These are phyloP conservation scores for Thalpophila matura DNA, from an alignment of 2,888 invertebrate species.

Conservation along the genomic window DNA sequence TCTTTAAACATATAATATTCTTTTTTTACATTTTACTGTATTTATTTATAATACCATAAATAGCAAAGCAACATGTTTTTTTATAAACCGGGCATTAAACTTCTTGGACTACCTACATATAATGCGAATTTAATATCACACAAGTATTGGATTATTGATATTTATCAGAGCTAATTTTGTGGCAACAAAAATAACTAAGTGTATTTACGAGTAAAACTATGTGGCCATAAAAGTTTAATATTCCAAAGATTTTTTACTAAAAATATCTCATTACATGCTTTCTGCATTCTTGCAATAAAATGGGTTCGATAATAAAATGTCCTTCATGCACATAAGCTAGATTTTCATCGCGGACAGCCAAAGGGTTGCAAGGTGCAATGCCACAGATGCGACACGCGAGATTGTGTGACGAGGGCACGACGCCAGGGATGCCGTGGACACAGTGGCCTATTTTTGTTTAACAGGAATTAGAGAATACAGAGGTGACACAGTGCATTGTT, in stretches of 20 bases:
- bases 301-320: conserved; percentile 29
- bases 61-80: too few species aligned
- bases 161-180: conserved; percentile 10
- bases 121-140: background rate
- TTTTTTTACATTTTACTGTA: too few species aligned
- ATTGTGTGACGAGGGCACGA: conserved; percentile 14
- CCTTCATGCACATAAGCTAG: conserved; percentile 20
- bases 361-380: conserved; percentile 22
- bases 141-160: background rate
- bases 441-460: conserved; percentile 32
- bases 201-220: background rate
- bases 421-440: background rate
- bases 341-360: conserved; percentile 42
- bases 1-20: too few species aligned
- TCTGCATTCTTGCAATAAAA: conserved; percentile 21
- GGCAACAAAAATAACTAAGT: conserved; percentile 1
- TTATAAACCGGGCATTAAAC: too few species aligned
- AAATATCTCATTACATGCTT: conserved; percentile 18
- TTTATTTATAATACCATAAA: too few species aligned
- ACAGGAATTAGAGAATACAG: conserved; percentile 29
- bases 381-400: conserved; percentile 26
- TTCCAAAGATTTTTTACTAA: background rate
- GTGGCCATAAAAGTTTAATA: background rate
- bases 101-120: too few species aligned
- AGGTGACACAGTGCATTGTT: background rate